These are phyloP conservation scores for Protophormia terraenovae DNA, from an alignment of 2,888 invertebrate genomes.

Conservation along the genomic window DNA sequence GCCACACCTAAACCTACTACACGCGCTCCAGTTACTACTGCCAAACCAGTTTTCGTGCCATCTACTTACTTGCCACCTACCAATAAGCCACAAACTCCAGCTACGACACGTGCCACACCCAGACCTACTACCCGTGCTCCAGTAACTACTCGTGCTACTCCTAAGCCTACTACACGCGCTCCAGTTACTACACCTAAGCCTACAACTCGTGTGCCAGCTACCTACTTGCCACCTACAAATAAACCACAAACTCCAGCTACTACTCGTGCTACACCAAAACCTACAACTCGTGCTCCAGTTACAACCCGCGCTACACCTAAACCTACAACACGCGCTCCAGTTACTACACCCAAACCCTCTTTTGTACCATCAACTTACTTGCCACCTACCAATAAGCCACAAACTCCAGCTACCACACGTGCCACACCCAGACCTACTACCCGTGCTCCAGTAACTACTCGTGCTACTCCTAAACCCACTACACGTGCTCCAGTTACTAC, in stretches of 20 bases:
- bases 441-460: slow-evolving; percentile 41
- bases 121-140: slow-evolving; percentile 54
- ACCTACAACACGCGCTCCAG: slow-evolving; percentile 38
- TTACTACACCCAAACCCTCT: slow-evolving; percentile 65
- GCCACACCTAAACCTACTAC: slow-evolving; percentile 54
- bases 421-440: slow-evolving; percentile 61
- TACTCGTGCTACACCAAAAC: slow-evolving; percentile 49
- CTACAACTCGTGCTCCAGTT: slow-evolving; percentile 52
- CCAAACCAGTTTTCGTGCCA: slow-evolving; percentile 23
- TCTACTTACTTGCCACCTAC: slow-evolving; percentile 58
- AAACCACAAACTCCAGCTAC: slow-evolving; percentile 68
- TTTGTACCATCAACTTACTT: slow-evolving; percentile 63
- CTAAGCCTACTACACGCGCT: slow-evolving; percentile 29
- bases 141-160: slow-evolving; percentile 18
- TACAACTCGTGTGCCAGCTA: slow-evolving; percentile 62
- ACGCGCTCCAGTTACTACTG: slow-evolving; percentile 49
- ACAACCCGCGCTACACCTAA: slow-evolving; percentile 46
- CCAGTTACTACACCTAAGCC: slow-evolving; percentile 63
- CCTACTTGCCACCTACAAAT: slow-evolving; percentile 71
- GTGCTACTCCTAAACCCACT: slow-evolving; percentile 51
- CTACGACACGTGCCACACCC: slow-evolving; percentile 68
- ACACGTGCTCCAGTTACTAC: slow-evolving; percentile 66
- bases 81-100: slow-evolving; percentile 38
- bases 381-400: slow-evolving; percentile 70
- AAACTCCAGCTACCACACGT: slow-evolving; percentile 45